Evolutionary conservation across 2,797 vertebrate genomes (phyloP).

Genomic region (Acanthurus tractus): DNA sequence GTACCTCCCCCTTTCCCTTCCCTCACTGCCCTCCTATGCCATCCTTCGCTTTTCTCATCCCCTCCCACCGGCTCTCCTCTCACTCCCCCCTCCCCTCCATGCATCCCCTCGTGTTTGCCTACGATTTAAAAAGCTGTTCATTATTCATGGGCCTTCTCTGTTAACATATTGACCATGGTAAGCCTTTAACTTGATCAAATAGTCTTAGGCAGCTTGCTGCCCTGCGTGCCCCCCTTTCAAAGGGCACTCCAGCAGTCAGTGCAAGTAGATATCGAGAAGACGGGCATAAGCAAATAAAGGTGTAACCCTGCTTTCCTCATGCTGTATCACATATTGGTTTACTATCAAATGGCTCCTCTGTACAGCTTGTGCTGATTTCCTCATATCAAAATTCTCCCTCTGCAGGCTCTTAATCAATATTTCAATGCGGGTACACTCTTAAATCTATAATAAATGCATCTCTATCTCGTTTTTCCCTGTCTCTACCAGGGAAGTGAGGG

Average conservation of each 20-base stretch:
- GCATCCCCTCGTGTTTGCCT: constrained; percentile 48
- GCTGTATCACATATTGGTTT: constrained; percentile 29
- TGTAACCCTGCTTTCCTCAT: constrained; percentile 25
- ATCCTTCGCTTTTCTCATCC: background rate
- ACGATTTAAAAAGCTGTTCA: constrained; percentile 69
- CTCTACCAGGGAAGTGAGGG: constrained; percentile 90
- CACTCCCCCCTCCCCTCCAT: constrained; percentile 7
- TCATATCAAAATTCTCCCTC: constrained; percentile 43
- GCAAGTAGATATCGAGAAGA: background rate
- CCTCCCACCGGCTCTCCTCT: background rate
- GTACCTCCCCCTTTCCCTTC: background rate
- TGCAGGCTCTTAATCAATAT: constrained; percentile 67
- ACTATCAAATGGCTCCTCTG: constrained; percentile 37
- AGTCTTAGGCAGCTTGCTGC: constrained; percentile 32
- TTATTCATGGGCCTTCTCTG: constrained; percentile 73
- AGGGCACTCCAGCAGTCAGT: constrained; percentile 33
- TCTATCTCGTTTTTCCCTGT: constrained; percentile 58
- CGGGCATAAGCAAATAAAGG: constrained; percentile 12
- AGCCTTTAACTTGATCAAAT: constrained; percentile 72
- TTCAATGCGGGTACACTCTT: constrained; percentile 53
- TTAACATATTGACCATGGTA: constrained; percentile 72
- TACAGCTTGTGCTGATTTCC: constrained; percentile 8
- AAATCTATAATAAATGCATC: constrained; percentile 73
- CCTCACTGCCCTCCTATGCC: background rate
- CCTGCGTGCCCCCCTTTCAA: constrained; percentile 30